A percentile compares a stretch with the other conserved stretches of the same genome.
phyloP scores from a whole-genome alignment of 1,140 invertebrate species.

The Halictus rubicundus region DNA sequence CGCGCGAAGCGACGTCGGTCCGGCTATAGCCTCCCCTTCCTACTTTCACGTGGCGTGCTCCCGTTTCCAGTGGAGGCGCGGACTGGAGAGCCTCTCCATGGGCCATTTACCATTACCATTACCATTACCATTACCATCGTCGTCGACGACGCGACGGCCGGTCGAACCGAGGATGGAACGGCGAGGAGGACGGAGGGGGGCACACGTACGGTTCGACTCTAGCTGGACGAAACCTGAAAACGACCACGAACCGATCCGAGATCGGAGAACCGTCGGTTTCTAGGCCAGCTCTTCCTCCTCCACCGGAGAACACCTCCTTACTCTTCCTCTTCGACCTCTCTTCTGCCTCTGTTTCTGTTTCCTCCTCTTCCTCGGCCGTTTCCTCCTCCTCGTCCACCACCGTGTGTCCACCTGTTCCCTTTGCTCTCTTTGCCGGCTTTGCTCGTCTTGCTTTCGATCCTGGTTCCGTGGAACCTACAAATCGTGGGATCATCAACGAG shows the following conservation, averaged over 20 bases:
- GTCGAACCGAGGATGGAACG: constrained; percentile 30
- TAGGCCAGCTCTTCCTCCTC: constrained; percentile 70
- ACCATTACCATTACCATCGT: constrained; percentile 74
- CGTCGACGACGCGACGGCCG: constrained; percentile 45
- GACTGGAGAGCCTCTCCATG: constrained; percentile 66
- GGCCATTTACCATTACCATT: constrained; percentile 74
- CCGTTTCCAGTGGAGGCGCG: constrained; percentile 72
- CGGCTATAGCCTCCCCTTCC: constrained; percentile 80
- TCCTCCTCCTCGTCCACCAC: constrained; percentile 11
- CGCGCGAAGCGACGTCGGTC: constrained; percentile 72
- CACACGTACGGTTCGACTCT: neutral
- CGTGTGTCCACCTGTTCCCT: constrained; percentile 12
- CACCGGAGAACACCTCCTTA: constrained; percentile 10
- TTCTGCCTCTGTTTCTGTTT: neutral
- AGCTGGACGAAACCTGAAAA: constrained; percentile 54
- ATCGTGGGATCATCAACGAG: too few relatives aligned
- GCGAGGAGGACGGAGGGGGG: neutral
- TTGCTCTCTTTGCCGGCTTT: neutral
- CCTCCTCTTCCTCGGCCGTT: neutral
- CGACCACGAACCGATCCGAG: constrained; percentile 47
- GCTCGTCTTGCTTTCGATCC: neutral
- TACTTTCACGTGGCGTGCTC: constrained; percentile 78
- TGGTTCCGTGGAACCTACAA: too few relatives aligned
- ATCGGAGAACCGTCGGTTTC: constrained; percentile 63
- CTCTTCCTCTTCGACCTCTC: constrained; percentile 27